Conservation (phyloP, 1,140 invertebrate species). For the Polyergus mexicanus region DNA sequence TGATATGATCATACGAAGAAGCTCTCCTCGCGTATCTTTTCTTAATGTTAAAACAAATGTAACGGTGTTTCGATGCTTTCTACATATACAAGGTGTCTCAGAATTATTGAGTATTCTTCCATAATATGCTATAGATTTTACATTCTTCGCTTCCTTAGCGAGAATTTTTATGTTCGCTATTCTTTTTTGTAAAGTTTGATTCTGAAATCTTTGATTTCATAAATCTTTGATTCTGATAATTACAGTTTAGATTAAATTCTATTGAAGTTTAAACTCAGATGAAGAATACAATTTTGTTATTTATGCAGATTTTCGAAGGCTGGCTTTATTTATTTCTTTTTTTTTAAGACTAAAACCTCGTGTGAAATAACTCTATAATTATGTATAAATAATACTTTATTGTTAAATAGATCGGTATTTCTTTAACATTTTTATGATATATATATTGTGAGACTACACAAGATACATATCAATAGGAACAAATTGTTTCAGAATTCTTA, state of each 20-base stretch:
- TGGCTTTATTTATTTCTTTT: background rate
- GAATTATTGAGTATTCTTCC: background rate
- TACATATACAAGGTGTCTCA: background rate
- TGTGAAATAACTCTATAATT: background rate
- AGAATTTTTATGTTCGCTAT: background rate
- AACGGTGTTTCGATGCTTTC: background rate
- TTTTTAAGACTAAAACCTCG: background rate
- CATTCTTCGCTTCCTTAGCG: background rate
- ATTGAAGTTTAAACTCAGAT: background rate
- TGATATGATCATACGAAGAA: no score
- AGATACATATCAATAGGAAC: background rate
- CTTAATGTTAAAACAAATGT: slow-evolving; percentile 25
- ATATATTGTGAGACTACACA: background rate
- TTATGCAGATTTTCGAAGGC: background rate
- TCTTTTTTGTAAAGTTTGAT: background rate
- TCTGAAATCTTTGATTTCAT: no score
- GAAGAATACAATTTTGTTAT: background rate
- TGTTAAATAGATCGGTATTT: background rate
- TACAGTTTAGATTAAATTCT: background rate
- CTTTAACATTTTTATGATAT: background rate
- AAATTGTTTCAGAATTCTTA: background rate
- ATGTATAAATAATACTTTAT: background rate
- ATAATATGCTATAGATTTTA: background rate
- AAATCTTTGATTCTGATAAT: background rate
- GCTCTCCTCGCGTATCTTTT: background rate